Base-by-base conservation (phyloP, 2,888 invertebrate genomes). In the Aporophyla lueneburgensis region DNA sequence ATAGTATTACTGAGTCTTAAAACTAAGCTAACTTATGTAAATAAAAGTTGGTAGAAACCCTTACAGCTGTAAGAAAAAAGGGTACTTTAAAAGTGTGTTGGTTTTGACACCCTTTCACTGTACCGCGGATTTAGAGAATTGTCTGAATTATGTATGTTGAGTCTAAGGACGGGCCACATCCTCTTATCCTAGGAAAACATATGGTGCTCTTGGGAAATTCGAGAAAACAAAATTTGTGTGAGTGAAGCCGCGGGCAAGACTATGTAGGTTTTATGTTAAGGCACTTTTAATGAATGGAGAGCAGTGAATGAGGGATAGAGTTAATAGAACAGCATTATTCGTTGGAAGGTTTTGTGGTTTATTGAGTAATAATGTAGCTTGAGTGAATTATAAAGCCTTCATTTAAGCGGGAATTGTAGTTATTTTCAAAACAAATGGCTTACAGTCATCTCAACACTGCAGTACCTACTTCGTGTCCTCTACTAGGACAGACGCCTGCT, bases 121-220 rank as follows among this genome's bases (percentile, higher is more conserved):
- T 33, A 62, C 61, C 76, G 33, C 70, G 73, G 85, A 86, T 84
- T 87, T 77, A 49, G 59, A 71, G 78, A 72, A 78, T 70, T 71
- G 51, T 9, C 43, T 87, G 78, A 86, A 86, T 87, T 75, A 86
- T 86, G 68, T 76, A 86, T 83, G 58, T 51, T 73, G 49, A 73
- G 65, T 53, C 76, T 76, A 65, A 78, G 66, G 61, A 65, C 62
- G 71, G 54, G 68, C 69, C 68, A 63, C 51, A 69, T 62, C 54
- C 71, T 80, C 80, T 86, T 86, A 86, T 81, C 79, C 78, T 86
- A 84, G 79, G 78, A 78, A 86, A 86, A 84, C 74, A 87, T 69
- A 87, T 71, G 69, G 54, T 5, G 10, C 88, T 69, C 82, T 54
- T 12, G 86, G 84, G 88, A 86, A 87, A 87, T 86, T 70, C 69